Evolutionary conservation across 2,113 vertebrate species (phyloP).

Genomic region (Aldabrachelys gigantea): DNA sequence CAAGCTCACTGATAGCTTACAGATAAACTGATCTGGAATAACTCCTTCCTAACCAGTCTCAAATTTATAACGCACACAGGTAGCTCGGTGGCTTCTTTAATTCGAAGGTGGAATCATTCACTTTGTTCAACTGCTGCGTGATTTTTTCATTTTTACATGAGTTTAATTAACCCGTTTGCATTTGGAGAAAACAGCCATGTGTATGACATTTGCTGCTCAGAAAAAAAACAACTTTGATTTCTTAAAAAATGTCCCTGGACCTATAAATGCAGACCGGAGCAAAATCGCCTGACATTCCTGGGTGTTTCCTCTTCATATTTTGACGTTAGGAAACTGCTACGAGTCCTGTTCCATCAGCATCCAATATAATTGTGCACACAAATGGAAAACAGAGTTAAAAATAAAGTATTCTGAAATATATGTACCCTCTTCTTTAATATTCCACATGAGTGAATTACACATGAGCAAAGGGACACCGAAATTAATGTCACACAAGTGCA

Average conservation of each 20-base stretch:
- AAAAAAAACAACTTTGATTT: background rate
- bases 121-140: background rate
- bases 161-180: background rate
- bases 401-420: background rate
- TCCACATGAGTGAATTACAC: background rate
- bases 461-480: background rate
- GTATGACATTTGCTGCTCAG: background rate
- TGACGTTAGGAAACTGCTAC: background rate
- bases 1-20: background rate
- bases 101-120: background rate
- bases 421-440: background rate
- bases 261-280: background rate
- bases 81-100: background rate
- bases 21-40: background rate
- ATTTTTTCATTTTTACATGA: background rate
- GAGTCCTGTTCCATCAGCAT: background rate
- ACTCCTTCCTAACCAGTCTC: background rate
- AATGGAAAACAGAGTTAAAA: background rate
- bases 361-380: background rate
- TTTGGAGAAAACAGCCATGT: background rate
- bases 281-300: fast-evolving
- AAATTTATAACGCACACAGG: background rate
- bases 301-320: background rate
- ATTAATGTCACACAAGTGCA: background rate
- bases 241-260: fast-evolving